phyloP scores from a whole-genome alignment of 2,113 vertebrate species.

The Archilochus colubris region DNA sequence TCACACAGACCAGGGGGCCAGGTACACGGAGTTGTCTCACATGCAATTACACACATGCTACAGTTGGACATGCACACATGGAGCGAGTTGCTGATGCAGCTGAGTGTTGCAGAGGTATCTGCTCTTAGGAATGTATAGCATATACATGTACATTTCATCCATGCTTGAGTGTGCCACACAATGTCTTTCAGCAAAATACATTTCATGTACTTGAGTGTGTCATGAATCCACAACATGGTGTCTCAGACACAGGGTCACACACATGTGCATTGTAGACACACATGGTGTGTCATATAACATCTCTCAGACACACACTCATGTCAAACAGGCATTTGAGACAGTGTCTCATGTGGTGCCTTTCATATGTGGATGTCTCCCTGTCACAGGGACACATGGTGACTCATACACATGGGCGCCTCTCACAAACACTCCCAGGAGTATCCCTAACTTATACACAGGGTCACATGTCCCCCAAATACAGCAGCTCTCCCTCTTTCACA shows the following conservation, averaged over 20 bases:
- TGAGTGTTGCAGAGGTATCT: fast-evolving
- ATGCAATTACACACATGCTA: fast-evolving
- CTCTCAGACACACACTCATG: background rate
- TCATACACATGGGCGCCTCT: background rate
- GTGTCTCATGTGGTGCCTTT: no score
- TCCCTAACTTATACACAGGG: fast-evolving
- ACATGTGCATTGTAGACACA: fast-evolving
- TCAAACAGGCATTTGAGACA: background rate
- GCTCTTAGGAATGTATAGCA: background rate
- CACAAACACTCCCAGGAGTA: background rate
- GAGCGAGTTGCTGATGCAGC: background rate
- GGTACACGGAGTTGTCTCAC: background rate
- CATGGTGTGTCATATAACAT: fast-evolving
- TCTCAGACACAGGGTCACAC: background rate
- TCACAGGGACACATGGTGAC: background rate
- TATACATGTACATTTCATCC: fast-evolving
- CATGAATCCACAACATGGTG: background rate
- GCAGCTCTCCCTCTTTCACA: background rate
- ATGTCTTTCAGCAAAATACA: background rate
- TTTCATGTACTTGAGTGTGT: background rate
- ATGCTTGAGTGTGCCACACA: fast-evolving
- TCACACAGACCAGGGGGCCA: background rate
- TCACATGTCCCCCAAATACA: background rate
- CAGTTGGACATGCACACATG: fast-evolving
- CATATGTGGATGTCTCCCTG: background rate